Conservation (phyloP, 2,888 invertebrate species). For the Pristionchus exspectatus region DNA sequence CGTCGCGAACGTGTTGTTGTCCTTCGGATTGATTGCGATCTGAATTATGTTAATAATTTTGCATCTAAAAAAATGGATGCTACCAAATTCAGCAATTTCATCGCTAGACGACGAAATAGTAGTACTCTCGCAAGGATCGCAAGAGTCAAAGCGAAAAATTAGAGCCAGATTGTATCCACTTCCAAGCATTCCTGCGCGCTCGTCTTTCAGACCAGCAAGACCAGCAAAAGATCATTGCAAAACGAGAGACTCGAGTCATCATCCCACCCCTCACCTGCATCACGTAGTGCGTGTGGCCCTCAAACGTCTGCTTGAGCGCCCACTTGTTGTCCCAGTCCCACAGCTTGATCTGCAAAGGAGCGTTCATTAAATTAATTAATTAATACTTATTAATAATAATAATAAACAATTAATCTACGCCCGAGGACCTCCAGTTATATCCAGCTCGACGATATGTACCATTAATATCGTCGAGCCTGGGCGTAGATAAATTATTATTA, state of each 20-base stretch:
- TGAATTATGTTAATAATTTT: background rate
- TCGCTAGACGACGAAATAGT: too few relatives aligned
- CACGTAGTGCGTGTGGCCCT: conserved; percentile 97
- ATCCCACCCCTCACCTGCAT: conserved; percentile 86
- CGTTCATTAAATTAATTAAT: background rate
- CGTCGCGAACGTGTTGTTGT: conserved; percentile 99
- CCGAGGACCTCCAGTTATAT: too few relatives aligned
- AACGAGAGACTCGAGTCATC: too few relatives aligned
- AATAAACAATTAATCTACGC: background rate
- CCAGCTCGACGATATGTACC: too few relatives aligned
- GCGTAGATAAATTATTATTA: too few relatives aligned
- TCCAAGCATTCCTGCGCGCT: too few relatives aligned
- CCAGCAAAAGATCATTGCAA: background rate
- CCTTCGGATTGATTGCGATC: conserved; percentile 98
- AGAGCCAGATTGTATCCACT: too few relatives aligned
- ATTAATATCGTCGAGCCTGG: too few relatives aligned
- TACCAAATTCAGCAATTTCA: too few relatives aligned
- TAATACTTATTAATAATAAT: background rate
- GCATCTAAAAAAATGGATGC: too few relatives aligned
- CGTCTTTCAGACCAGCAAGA: background rate
- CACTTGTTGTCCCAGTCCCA: conserved; percentile 99
- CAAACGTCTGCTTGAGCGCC: conserved; percentile 98
- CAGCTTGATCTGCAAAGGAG: conserved; percentile 85
- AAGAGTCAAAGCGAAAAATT: too few relatives aligned
- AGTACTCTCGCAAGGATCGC: too few relatives aligned